phyloP scores from a whole-genome alignment of 2,797 vertebrate species.

The Esox masquinongy region DNA sequence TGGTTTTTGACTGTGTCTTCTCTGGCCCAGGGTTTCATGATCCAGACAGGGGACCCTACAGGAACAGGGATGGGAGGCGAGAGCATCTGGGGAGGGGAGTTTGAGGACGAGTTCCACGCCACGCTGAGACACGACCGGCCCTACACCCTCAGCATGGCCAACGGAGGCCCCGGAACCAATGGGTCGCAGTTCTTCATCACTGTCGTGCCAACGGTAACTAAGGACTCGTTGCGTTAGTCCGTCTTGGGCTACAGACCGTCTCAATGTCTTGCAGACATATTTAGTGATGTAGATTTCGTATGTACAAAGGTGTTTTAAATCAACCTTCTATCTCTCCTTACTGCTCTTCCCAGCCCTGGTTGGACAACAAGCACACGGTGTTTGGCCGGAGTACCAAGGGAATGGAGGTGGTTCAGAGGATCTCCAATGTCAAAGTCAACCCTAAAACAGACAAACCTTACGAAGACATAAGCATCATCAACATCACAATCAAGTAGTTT shows the following conservation, averaged over 20 bases:
- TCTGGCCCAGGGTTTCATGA: constrained; percentile 90
- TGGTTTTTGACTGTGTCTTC: neutral
- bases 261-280: too few relatives aligned
- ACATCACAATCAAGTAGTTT: constrained; percentile 91
- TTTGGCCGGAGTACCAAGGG: constrained; percentile 95
- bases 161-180: constrained; percentile 92
- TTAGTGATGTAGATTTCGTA: neutral
- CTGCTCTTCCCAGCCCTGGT: constrained; percentile 84
- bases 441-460: constrained; percentile 99
- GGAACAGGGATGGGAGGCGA: constrained; percentile 99
- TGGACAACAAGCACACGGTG: constrained; percentile 98
- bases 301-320: neutral
- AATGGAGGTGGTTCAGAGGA: constrained; percentile 98
- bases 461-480: constrained; percentile 98
- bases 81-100: constrained; percentile 99
- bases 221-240: constrained; percentile 39
- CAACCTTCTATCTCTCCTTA: neutral
- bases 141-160: constrained; percentile 98
- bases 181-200: constrained; percentile 98
- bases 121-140: constrained; percentile 96
- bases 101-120: constrained; percentile 97
- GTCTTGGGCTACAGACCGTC: too few relatives aligned
- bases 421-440: constrained; percentile 95
- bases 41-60: constrained; percentile 97
- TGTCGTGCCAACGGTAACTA: constrained; percentile 92